phyloP scores from a whole-genome alignment of 2,797 vertebrate genomes.

The Schizopygopsis malacanthus region DNA sequence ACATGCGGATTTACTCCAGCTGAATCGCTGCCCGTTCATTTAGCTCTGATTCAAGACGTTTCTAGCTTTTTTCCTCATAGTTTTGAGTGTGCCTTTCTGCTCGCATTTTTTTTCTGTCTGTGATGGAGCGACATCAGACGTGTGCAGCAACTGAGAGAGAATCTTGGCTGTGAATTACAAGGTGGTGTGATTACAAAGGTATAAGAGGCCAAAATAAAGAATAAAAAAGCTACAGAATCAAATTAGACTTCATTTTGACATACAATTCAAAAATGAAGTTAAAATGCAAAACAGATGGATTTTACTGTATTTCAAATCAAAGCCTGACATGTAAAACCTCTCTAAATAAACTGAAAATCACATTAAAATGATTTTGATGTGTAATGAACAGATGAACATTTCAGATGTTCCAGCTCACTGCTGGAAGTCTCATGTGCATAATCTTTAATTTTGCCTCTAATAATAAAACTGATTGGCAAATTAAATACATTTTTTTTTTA shows the following conservation, averaged over 20 bases:
- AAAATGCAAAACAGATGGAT: not conserved
- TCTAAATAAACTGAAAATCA: conserved; percentile 1
- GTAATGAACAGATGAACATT: not conserved
- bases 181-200: conserved; percentile 9
- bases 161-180: conserved; percentile 7
- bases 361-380: conserved; percentile 19
- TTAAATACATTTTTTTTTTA: no score
- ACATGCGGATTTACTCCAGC: conserved; percentile 24
- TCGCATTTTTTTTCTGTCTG: conserved; percentile 10
- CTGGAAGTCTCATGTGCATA: not conserved
- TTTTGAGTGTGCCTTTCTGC: conserved; percentile 11
- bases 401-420: not conserved
- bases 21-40: conserved; percentile 28
- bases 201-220: not conserved
- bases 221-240: not conserved
- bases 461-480: not conserved
- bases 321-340: not conserved
- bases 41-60: conserved; percentile 18
- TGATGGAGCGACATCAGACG: conserved; percentile 18
- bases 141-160: conserved; percentile 3
- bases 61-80: conserved; percentile 2
- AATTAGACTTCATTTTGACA: no score
- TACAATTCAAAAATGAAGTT: no score
- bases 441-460: not conserved
- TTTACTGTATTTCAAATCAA: not conserved